Evolutionary conservation across 2,797 vertebrate genomes (phyloP), one percentile per base, ranked within the genome.

Genomic region (Agapornis canus): DNA sequence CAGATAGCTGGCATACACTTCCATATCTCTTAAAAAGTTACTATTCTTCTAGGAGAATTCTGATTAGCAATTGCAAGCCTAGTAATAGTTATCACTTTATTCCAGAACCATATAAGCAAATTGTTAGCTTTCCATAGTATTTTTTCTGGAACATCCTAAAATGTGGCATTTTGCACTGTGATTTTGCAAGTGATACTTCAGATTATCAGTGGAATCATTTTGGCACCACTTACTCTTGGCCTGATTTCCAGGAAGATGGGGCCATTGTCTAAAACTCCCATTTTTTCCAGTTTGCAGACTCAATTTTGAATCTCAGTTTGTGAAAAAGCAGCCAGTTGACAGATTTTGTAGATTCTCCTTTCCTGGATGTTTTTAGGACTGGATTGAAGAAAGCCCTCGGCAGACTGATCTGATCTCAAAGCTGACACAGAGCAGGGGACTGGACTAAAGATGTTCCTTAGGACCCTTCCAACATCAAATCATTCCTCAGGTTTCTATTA

Each of bases 401-500:
- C 23, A 93, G 70, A 15, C 5, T 25, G 13, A 65, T 42, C 35
- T 32, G 42, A 40, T 48, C 25, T 64, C 52, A 45, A 31, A 83
- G 18, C 13, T 81, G 32, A 68, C 48, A 70, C 0, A 56, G 70
- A 69, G 20, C 14, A 69, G 52, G 22, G 94, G 59, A 93, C 37
- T 63, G 73, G 57, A 86, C 9, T 83, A 75, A 11, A 84, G 27
- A 69, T 65, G 56, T 27, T 76, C 23, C 35, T 45, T 35, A 80
- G 23, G 42, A 61, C 48, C 5, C n/a, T 80, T 82, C 23, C 51
- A 39, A 40, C 3, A 11, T 60, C 17, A 86, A 56, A 43, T 48
- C 10, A 52, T 69, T 92, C 35, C 31, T 71, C 27, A 78, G 13
- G 27, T 71, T 92, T 95, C 75, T 63, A 80, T 32, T 49, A 79